A percentile compares a stretch with the other conserved stretches of the same genome.
These are phyloP conservation scores for Heliothis peltigera DNA, from an alignment of 2,888 invertebrate species.

Conservation along the genomic window DNA sequence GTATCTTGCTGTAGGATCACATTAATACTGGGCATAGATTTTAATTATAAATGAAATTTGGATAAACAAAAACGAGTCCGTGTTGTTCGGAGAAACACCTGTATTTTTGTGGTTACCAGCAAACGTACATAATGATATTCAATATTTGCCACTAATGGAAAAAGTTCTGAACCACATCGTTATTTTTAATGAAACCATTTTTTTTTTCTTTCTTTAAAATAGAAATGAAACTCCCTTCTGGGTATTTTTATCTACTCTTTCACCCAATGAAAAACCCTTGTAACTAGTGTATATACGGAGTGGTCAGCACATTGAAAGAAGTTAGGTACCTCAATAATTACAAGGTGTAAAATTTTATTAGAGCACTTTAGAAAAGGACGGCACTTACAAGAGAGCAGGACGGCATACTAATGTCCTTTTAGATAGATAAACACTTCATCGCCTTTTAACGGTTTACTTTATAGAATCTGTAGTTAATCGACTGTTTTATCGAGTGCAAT, in stretches of 20 bases:
- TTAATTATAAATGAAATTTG: too few relatives aligned
- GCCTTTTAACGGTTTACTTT: conserved; percentile 38
- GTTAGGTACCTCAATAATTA: conserved; percentile 32
- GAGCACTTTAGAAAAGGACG: conserved; percentile 21
- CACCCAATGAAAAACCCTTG: conserved; percentile 12
- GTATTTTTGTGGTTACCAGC: too few relatives aligned
- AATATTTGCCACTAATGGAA: conserved; percentile 3
- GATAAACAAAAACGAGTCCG: too few relatives aligned
- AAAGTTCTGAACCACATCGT: conserved; percentile 64
- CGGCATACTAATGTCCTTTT: conserved; percentile 32
- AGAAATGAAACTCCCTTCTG: conserved; percentile 43
- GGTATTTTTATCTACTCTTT: conserved; percentile 37
- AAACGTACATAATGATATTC: background rate
- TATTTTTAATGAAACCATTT: conserved; percentile 73
- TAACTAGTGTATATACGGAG: conserved; percentile 23
- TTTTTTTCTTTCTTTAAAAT: conserved; percentile 56
- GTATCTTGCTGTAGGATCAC: too few relatives aligned
- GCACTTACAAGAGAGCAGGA: conserved; percentile 17
- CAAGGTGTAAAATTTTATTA: conserved; percentile 40
- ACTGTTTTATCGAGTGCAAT: conserved; percentile 30
- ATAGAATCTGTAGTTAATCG: conserved; percentile 32
- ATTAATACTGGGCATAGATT: too few relatives aligned
- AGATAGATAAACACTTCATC: conserved; percentile 43
- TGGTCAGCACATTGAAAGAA: conserved; percentile 28
- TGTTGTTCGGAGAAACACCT: too few relatives aligned